Conservation (phyloP, 2,888 invertebrate genomes). For the Gonocerus acuteangulatus region DNA sequence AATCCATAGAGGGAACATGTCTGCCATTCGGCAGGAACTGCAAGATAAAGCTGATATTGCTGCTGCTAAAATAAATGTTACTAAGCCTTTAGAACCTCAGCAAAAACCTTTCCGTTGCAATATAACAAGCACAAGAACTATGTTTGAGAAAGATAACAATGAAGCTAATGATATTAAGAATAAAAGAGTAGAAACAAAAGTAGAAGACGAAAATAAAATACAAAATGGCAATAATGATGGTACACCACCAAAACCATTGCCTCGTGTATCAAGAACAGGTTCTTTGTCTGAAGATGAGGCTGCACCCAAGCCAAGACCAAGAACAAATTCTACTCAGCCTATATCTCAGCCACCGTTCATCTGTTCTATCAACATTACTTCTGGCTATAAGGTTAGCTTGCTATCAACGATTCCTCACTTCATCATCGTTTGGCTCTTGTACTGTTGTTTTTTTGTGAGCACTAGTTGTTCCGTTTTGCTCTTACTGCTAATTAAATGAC, state of each 20-base stretch:
- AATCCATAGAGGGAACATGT: slow-evolving; percentile 48
- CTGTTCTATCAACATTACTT: slow-evolving; percentile 40
- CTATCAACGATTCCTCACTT: neutral
- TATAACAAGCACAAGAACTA: slow-evolving; percentile 30
- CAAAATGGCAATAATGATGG: slow-evolving; percentile 41
- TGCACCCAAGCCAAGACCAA: slow-evolving; percentile 51
- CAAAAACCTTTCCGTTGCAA: slow-evolving; percentile 33
- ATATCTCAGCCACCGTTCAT: slow-evolving; percentile 31
- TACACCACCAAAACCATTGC: slow-evolving; percentile 69
- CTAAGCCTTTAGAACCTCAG: slow-evolving; percentile 27
- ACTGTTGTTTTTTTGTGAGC: too few relatives aligned
- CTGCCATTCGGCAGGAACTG: slow-evolving; percentile 34
- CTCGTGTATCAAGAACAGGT: slow-evolving; percentile 62
- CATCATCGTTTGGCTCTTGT: too few relatives aligned
- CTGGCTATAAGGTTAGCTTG: slow-evolving; percentile 69
- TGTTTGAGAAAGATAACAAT: slow-evolving; percentile 37
- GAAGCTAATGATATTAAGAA: slow-evolving; percentile 37
- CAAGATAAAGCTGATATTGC: slow-evolving; percentile 18
- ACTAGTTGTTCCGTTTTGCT: too few relatives aligned
- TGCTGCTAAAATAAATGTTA: slow-evolving; percentile 24
- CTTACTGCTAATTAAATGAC: too few relatives aligned
- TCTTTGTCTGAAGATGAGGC: slow-evolving; percentile 62
- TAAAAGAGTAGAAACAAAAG: slow-evolving; percentile 37
- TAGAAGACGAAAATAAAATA: slow-evolving; percentile 37
- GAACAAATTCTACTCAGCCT: slow-evolving; percentile 51